These are phyloP conservation scores for Garrulus glandarius DNA, from an alignment of 2,797 vertebrate genomes.

Conservation along the genomic window DNA sequence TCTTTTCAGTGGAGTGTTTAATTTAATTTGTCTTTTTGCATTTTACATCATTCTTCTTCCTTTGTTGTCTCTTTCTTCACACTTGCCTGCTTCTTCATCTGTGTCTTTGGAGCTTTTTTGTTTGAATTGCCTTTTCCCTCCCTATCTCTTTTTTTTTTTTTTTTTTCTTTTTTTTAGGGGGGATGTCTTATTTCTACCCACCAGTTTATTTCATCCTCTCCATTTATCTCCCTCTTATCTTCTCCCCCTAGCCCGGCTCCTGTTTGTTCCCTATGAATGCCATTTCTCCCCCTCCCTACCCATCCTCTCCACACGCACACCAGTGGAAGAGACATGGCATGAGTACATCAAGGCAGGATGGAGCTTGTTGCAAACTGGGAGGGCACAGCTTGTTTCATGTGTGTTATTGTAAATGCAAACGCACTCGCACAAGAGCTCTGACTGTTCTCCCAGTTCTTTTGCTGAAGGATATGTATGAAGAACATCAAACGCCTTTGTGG, in stretches of 20 bases:
- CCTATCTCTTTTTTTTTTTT: not conserved
- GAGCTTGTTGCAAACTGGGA: slow-evolving; percentile 50
- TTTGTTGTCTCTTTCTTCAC: not conserved
- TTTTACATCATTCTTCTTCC: not conserved
- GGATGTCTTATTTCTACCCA: not conserved
- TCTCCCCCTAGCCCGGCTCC: not conserved
- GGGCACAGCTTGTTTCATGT: slow-evolving; percentile 47
- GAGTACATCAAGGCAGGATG: slow-evolving; percentile 33
- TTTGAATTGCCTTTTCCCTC: not conserved
- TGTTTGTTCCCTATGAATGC: not conserved
- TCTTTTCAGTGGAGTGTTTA: not conserved
- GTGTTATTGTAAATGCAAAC: slow-evolving; percentile 58
- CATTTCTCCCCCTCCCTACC: not conserved
- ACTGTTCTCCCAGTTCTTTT: slow-evolving; percentile 58
- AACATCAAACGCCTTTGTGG: slow-evolving; percentile 62
- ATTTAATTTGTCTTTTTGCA: not conserved
- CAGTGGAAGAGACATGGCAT: not conserved
- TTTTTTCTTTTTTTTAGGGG: too few relatives aligned
- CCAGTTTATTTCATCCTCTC: not conserved
- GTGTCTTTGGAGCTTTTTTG: not conserved
- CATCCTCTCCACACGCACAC: not conserved
- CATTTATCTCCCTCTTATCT: not conserved
- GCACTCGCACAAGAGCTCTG: not conserved
- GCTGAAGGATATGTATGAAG: slow-evolving; percentile 51
- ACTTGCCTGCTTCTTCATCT: not conserved